Conservation (phyloP, 1,140 invertebrate genomes). For the Bombus waltoni region DNA sequence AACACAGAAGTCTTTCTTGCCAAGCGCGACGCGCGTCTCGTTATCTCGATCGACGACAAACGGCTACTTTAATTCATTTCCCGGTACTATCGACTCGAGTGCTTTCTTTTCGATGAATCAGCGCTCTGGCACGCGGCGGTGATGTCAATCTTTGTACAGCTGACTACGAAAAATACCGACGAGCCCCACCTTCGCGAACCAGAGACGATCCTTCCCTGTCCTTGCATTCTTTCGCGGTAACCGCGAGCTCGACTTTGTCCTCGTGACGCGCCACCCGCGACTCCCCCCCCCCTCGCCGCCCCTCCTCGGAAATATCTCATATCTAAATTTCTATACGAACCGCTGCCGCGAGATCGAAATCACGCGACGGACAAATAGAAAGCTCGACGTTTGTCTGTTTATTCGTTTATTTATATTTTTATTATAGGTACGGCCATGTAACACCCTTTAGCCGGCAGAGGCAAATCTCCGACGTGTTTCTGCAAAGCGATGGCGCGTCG, state of each 20-base stretch:
- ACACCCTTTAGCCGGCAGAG: too few species aligned
- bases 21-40: not conserved
- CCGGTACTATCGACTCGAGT: constrained; percentile 44
- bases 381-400: too few species aligned
- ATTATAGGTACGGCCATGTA: too few species aligned
- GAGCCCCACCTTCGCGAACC: constrained; percentile 53
- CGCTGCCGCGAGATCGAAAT: not conserved
- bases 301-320: not conserved
- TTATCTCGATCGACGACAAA: constrained; percentile 52
- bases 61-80: constrained; percentile 53
- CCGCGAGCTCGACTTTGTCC: constrained; percentile 41
- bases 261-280: not conserved
- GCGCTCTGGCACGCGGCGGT: constrained; percentile 62
- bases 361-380: too few species aligned
- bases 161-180: constrained; percentile 50
- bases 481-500: too few species aligned
- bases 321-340: not conserved
- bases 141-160: constrained; percentile 70
- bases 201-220: constrained; percentile 29
- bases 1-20: not conserved
- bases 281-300: too few species aligned
- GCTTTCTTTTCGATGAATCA: constrained; percentile 69
- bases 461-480: too few species aligned
- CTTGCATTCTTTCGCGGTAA: constrained; percentile 52
- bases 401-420: too few species aligned